phyloP scores from a whole-genome alignment of 2,113 vertebrate species.

The Xiphophorus maculatus region DNA sequence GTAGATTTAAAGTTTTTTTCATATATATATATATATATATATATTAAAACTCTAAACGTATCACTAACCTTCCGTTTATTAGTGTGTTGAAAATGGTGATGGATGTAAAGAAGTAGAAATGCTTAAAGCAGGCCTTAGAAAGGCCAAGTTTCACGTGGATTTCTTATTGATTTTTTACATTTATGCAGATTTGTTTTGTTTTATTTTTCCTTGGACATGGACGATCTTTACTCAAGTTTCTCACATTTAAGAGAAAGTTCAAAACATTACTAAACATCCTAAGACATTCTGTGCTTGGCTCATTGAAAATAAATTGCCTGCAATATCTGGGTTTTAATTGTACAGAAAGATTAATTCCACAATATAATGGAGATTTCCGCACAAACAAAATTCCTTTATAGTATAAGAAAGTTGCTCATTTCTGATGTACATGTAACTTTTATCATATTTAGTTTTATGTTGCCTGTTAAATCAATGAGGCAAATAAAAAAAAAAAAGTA shows the following conservation, averaged over 20 bases:
- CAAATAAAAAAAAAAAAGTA: conserved; percentile 6
- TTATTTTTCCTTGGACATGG: conserved; percentile 12
- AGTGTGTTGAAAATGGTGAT: conserved; percentile 7
- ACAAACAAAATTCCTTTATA: neutral
- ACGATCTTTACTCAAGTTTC: conserved; percentile 51
- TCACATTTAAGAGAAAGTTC: neutral
- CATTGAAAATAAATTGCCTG: no score
- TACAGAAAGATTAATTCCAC: no score
- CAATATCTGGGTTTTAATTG: no score
- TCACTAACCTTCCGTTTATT: neutral
- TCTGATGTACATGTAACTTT: neutral
- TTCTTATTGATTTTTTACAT: neutral
- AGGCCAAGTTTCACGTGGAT: conserved; percentile 16
- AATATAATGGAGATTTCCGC: neutral
- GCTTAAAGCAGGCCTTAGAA: conserved; percentile 1
- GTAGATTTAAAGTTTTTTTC: conserved; percentile 8
- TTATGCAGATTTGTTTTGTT: neutral
- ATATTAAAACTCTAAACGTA: neutral
- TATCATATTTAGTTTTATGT: conserved; percentile 16
- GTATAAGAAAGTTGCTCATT: neutral
- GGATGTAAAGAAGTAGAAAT: conserved; percentile 15
- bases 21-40: neutral
- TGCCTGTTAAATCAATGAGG: neutral
- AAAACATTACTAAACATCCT: neutral
- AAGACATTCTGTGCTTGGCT: neutral